Conservation (phyloP, 2,797 vertebrate species). For the Poeciliopsis paucimaculata region DNA sequence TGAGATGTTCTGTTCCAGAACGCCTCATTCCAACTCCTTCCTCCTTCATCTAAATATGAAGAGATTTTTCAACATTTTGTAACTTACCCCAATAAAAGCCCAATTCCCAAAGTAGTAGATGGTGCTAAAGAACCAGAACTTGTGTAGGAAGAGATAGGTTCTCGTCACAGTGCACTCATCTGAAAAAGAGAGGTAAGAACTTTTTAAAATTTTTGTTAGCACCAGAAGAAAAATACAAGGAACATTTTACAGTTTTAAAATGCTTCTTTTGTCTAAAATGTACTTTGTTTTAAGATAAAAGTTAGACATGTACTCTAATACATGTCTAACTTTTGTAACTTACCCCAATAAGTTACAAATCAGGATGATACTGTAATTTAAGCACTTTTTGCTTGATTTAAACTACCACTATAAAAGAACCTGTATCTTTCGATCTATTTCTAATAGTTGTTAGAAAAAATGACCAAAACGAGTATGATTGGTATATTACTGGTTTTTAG, state of each 20-base stretch:
- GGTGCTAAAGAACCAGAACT: slow-evolving; percentile 99
- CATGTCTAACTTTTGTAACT: too few species aligned
- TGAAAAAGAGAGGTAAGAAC: slow-evolving; percentile 64
- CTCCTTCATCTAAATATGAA: not conserved
- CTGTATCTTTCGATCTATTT: not conserved
- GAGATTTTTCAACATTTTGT: not conserved
- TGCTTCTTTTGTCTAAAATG: not conserved
- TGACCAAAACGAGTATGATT: not conserved
- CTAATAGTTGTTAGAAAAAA: not conserved
- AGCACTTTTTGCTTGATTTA: not conserved
- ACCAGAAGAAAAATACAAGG: not conserved
- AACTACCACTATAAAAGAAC: not conserved
- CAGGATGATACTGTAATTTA: not conserved
- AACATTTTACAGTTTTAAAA: not conserved
- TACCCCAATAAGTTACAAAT: too few species aligned
- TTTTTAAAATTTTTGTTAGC: not conserved
- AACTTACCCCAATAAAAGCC: slow-evolving; percentile 95
- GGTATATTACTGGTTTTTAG: not conserved
- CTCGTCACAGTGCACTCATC: slow-evolving; percentile 95
- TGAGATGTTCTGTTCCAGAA: too few species aligned
- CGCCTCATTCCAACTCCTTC: too few species aligned
- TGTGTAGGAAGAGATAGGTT: slow-evolving; percentile 96
- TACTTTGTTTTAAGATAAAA: not conserved
- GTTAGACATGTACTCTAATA: not conserved
- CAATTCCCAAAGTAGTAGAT: slow-evolving; percentile 99